Evolutionary conservation across 1,140 invertebrate genomes (phyloP), one percentile per base, ranked within the genome.

Genomic region (Lordiphosa mommai): DNA sequence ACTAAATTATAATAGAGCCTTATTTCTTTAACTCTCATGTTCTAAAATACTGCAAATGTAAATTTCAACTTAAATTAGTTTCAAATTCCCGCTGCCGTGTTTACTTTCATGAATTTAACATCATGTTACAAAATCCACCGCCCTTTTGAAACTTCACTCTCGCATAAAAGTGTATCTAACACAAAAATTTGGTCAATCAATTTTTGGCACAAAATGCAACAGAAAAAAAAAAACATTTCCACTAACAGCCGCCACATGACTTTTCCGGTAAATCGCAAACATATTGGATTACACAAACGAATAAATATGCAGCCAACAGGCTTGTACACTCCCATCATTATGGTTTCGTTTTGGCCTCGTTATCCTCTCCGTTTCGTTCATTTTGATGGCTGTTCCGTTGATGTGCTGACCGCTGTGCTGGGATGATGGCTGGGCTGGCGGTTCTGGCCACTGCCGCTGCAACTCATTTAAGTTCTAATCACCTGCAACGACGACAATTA

Each of bases 391-490:
- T 48, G 23, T 7, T 14, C 17, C 37, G 29, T 14, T 23, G 43
- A 40, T 59, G 36, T 32, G 9, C 13, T 36, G 41, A 47, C 43
- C 36, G 41, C 32, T 27, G 23, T 27, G 23, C 23, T 27, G 23
- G 23, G 8, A 29, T 43, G 40, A 8, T 27, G 40, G 20, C 41
- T 34, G 1, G 36, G 29, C 13, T 34, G 9, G 4, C 12, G 6
- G 9, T 10, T 16, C 10, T 29, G 12, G 51, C 10, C 32, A 5
- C 29, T 46, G 37, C 37, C 48, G 49, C 49, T 65, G 72, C 72
- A 74, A 60, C 72, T 74, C 72, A 74, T 76, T 76, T 70, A 76
- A 76, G 72, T 66, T 76, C 72, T 76, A 76, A 76, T 76, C 72
- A 76, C 65, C 72, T 76, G 71, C 72, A 76, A 76, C 72, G 65